These are phyloP conservation scores for Phaenicophaeus curvirostris DNA, from an alignment of 2,797 vertebrate genomes.

Conservation along the genomic window DNA sequence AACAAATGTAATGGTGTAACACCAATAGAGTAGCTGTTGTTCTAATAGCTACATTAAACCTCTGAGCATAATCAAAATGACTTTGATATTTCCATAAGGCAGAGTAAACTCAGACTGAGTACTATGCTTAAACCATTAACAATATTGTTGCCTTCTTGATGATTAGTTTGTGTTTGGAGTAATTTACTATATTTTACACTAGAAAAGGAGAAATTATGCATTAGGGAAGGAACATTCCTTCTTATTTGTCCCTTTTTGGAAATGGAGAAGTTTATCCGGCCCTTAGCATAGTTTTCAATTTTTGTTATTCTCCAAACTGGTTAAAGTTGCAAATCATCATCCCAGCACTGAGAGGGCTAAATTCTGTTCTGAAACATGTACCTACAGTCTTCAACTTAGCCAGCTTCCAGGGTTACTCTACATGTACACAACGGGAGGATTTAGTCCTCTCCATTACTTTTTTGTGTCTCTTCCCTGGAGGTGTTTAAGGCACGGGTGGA, in stretches of 20 bases:
- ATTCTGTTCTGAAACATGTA: background rate
- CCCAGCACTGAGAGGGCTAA: background rate
- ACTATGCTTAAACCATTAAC: conserved; percentile 52
- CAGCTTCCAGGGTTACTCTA: background rate
- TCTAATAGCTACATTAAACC: conserved; percentile 68
- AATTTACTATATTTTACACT: conserved; percentile 60
- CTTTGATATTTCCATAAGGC: conserved; percentile 66
- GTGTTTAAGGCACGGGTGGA: too few species aligned
- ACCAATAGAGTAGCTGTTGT: conserved; percentile 34
- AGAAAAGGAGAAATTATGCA: conserved; percentile 56
- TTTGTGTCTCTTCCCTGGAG: background rate
- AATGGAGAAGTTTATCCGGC: conserved; percentile 59
- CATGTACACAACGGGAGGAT: background rate
- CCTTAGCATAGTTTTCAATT: conserved; percentile 44
- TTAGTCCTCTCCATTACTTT: background rate
- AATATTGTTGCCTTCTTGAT: conserved; percentile 64
- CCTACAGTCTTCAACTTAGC: background rate
- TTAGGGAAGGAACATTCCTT: conserved; percentile 51
- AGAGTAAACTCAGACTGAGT: conserved; percentile 56
- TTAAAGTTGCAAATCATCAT: conserved; percentile 19
- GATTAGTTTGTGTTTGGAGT: conserved; percentile 57
- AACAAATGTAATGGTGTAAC: conserved; percentile 39
- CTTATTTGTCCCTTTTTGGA: conserved; percentile 64
- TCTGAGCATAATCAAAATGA: conserved; percentile 52
- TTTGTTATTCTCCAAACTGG: conserved; percentile 22